phyloP scores from a whole-genome alignment of 2,113 vertebrate genomes.

The Bos indicus region DNA sequence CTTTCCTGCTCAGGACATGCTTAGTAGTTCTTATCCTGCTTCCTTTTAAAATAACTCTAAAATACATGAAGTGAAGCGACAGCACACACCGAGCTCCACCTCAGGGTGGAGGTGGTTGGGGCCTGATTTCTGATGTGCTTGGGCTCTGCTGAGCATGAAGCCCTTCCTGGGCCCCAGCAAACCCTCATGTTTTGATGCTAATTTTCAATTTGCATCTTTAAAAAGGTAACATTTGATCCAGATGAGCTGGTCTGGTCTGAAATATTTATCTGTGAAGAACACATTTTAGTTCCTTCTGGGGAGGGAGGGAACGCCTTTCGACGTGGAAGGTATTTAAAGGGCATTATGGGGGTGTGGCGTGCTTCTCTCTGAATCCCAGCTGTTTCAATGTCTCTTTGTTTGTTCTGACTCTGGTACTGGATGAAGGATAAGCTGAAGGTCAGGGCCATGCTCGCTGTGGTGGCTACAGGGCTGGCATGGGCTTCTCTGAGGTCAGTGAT shows the following conservation, averaged over 20 bases:
- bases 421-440: not conserved
- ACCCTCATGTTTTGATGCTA: constrained; percentile 70
- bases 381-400: not conserved
- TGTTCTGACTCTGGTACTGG: not conserved
- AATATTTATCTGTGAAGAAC: constrained; percentile 76
- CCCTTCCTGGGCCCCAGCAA: constrained; percentile 43
- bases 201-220: constrained; percentile 79
- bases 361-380: constrained; percentile 45
- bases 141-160: constrained; percentile 44
- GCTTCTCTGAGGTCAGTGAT: not conserved
- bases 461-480: accelerated
- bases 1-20: accelerated
- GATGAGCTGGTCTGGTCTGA: constrained; percentile 69
- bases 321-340: constrained; percentile 50
- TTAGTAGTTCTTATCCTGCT: accelerated
- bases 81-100: accelerated
- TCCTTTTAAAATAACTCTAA: not conserved
- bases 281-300: constrained; percentile 68
- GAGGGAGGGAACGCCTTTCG: not conserved
- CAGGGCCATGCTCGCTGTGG: not conserved
- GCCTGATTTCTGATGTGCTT: constrained; percentile 45
- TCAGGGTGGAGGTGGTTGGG: accelerated
- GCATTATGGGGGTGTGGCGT: not conserved
- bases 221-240: constrained; percentile 75
- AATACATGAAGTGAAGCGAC: accelerated